Evolutionary conservation across 1,140 invertebrate species (phyloP), one percentile per base, ranked within the genome.

Genomic region (Antheraea pernyi): DNA sequence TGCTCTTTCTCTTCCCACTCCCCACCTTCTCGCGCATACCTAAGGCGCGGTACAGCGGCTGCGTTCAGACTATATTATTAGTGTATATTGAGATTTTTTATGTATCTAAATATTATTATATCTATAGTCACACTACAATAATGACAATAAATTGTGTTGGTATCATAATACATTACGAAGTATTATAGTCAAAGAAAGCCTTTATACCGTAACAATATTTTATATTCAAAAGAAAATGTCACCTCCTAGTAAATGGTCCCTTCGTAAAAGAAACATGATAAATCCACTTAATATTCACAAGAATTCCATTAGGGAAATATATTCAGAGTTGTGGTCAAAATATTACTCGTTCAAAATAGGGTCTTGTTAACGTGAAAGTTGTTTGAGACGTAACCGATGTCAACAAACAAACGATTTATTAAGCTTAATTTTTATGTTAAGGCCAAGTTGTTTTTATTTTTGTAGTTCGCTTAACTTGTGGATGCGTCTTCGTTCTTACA

Each of bases 251-350:
- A 53, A 53, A 53, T 16, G 8, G 46, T 6, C 46, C 10, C 46
- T 53, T n/a, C 46, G 10, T 53, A 53, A 13, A 53, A 13, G 46
- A 53, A 53, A 53, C 46, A 13, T n/a, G 11, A 53, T n/a, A 53
- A 53, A 53, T 53, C 46, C 46, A 53, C 46, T 53, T 53, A 53
- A 53, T 53, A 53, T 53, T 53, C 46, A 53, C 46, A 53, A 53
- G 46, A 53, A 53, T 53, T 53, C 46, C 46, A 53, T 53, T 53
- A 53, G 46, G 46, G 9, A 53, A 53, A 53, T 53, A 53, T 53
- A 53, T 53, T 53, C 46, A 53, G 13, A 53, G 46, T 53, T 53
- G 46, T 10, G 46, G 46, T 53, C 46, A n/a, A 53, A 53, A 53
- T 53, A 53, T 53, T 53, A 53, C 46, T 16, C 46, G 13, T 5